Evolutionary conservation across 2,113 vertebrate species (phyloP).

Genomic region (Oryzias woworae): DNA sequence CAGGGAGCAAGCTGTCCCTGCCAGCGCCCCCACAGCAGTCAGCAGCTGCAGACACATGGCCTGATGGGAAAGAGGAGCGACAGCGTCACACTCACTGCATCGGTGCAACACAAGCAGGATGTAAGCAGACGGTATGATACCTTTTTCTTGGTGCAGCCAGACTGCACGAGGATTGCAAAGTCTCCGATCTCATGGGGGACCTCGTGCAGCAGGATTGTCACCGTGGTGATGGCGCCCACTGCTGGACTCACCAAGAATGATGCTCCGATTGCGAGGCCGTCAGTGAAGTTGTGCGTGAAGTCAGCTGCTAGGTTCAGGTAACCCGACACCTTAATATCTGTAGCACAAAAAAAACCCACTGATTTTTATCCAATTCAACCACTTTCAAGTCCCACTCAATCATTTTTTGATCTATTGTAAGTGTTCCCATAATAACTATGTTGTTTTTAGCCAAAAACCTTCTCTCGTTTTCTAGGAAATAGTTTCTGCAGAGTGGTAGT

Average conservation of each 20-base stretch:
- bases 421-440: too few species aligned
- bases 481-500: too few species aligned
- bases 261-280: conserved; percentile 89
- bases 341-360: too few species aligned
- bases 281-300: conserved; percentile 91
- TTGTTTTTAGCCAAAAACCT: too few species aligned
- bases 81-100: neutral
- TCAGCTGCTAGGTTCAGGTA: conserved; percentile 92
- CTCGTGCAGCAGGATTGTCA: conserved; percentile 91
- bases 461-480: too few species aligned
- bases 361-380: too few species aligned
- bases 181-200: conserved; percentile 94
- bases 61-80: conserved; percentile 57
- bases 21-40: conserved; percentile 86
- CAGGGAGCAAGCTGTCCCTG: conserved; percentile 87
- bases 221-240: conserved; percentile 85
- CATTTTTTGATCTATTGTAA: too few species aligned
- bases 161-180: conserved; percentile 92
- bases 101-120: neutral
- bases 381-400: too few species aligned
- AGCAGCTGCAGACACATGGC: conserved; percentile 92
- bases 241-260: conserved; percentile 84
- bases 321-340: conserved; percentile 87
- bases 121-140: conserved; percentile 48
- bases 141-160: conserved; percentile 91